A percentile compares a stretch with the other conserved stretches of the same genome.
Evolutionary conservation across 2,888 invertebrate species (phyloP).

Genomic region (Halocaridina rubra): DNA sequence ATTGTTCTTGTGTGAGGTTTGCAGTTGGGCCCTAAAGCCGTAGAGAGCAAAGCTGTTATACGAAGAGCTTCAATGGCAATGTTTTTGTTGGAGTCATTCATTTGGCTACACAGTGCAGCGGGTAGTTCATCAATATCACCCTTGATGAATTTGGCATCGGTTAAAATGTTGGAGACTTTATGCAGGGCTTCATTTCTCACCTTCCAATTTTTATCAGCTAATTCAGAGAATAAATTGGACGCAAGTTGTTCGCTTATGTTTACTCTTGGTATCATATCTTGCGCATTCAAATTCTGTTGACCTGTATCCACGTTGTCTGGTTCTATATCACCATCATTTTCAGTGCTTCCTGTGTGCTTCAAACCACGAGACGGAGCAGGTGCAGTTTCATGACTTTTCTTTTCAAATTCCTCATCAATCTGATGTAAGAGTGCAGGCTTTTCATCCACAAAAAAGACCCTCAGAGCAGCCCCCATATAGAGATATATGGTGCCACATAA

Average conservation of each 20-base stretch:
- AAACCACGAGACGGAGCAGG: conserved; percentile 80
- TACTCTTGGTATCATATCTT: conserved; percentile 81
- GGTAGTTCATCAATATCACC: conserved; percentile 86
- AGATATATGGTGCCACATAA: conserved; percentile 83
- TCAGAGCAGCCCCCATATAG: conserved; percentile 81
- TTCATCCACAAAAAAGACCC: conserved; percentile 86
- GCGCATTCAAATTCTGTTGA: conserved; percentile 66
- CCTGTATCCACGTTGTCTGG: conserved; percentile 64
- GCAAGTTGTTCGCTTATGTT: conserved; percentile 88
- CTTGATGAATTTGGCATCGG: conserved; percentile 84
- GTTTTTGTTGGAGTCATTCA: conserved; percentile 92
- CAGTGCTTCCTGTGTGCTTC: conserved; percentile 59
- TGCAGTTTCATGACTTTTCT: conserved; percentile 77
- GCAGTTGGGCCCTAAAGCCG: conserved; percentile 84
- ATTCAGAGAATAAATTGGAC: conserved; percentile 81
- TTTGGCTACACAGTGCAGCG: conserved; percentile 79
- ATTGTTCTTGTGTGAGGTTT: conserved; percentile 83
- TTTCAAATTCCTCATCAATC: conserved; percentile 87
- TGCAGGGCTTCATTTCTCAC: conserved; percentile 81
- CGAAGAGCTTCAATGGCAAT: conserved; percentile 85
- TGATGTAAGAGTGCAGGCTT: conserved; percentile 86
- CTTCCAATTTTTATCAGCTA: conserved; percentile 95
- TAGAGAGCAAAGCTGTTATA: conserved; percentile 84
- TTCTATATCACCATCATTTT: conserved; percentile 27
- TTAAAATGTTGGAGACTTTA: conserved; percentile 79